A percentile compares a stretch with the other conserved stretches of the same genome.
These are phyloP conservation scores for Rhabdomys dilectus DNA, from an alignment of 2,113 vertebrate genomes.

Conservation along the genomic window DNA sequence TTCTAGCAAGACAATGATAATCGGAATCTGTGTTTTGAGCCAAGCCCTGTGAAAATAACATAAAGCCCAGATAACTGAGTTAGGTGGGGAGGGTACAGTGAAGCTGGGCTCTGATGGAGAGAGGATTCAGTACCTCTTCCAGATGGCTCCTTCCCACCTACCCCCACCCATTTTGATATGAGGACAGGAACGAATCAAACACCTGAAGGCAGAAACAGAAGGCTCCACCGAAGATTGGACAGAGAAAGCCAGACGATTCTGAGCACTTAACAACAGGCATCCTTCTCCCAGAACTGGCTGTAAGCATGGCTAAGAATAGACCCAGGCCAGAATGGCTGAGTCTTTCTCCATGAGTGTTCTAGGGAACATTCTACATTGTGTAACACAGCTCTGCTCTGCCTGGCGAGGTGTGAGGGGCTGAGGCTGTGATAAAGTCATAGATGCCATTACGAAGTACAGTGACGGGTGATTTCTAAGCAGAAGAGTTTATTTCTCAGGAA, in stretches of 20 bases:
- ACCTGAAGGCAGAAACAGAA: conserved; percentile 82
- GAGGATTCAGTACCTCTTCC: conserved; percentile 24
- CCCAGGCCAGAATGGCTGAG: neutral
- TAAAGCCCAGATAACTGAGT: conserved; percentile 31
- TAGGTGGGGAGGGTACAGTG: neutral
- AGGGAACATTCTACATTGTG: neutral
- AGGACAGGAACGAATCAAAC: conserved; percentile 33
- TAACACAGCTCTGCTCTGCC: neutral
- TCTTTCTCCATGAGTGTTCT: neutral
- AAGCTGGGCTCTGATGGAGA: neutral
- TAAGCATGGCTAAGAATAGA: conserved; percentile 74
- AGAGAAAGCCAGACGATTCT: conserved; percentile 66
- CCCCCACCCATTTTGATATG: neutral
- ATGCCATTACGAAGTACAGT: neutral
- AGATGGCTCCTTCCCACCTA: conserved; percentile 62
- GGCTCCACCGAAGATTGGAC: conserved; percentile 68
- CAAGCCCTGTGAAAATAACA: conserved; percentile 48
- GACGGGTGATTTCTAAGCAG: too few species aligned
- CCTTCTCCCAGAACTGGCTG: conserved; percentile 66
- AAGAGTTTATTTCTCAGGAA: neutral
- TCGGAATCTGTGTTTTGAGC: neutral
- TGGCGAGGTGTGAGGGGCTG: neutral
- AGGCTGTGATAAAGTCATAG: accelerated
- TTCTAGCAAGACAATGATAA: neutral
- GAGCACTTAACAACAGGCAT: conserved; percentile 54